Evolutionary conservation across 2,888 invertebrate species (phyloP).

Genomic region (Ferrisia virgata): DNA sequence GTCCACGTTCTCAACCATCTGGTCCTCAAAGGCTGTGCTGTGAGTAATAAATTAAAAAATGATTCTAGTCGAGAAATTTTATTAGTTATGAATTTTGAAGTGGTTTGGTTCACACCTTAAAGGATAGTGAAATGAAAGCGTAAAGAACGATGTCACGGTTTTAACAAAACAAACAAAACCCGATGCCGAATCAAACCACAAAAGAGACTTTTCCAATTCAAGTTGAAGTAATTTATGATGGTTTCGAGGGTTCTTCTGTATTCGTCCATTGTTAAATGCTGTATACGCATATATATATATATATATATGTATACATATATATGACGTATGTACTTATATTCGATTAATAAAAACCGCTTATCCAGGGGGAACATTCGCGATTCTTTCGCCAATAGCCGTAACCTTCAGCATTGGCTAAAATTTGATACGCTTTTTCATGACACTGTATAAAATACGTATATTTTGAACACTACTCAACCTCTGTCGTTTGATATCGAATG

Average conservation of each 20-base stretch:
- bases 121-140: constrained; percentile 35
- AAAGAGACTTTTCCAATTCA: constrained; percentile 39
- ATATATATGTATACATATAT: too few species aligned
- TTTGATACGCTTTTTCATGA: constrained; percentile 22
- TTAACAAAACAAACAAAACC: constrained; percentile 45
- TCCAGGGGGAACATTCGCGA: constrained; percentile 19
- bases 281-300: too few species aligned
- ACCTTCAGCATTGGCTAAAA: constrained; percentile 21
- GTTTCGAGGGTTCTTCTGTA: constrained; percentile 31
- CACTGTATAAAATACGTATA: neutral
- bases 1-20: neutral
- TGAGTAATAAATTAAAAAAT: constrained; percentile 10
- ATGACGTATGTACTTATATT: constrained; percentile 16
- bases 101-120: constrained; percentile 40
- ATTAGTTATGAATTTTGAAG: constrained; percentile 35
- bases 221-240: constrained; percentile 41
- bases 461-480: neutral
- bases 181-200: constrained; percentile 40
- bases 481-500: neutral
- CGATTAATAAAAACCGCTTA: constrained; percentile 43
- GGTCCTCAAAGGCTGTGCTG: neutral
- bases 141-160: constrained; percentile 41
- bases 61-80: neutral
- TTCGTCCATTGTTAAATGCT: neutral
- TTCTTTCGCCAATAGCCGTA: constrained; percentile 36